Base-by-base conservation (phyloP, 1,140 invertebrate species). In the Micrasema longulum region DNA sequence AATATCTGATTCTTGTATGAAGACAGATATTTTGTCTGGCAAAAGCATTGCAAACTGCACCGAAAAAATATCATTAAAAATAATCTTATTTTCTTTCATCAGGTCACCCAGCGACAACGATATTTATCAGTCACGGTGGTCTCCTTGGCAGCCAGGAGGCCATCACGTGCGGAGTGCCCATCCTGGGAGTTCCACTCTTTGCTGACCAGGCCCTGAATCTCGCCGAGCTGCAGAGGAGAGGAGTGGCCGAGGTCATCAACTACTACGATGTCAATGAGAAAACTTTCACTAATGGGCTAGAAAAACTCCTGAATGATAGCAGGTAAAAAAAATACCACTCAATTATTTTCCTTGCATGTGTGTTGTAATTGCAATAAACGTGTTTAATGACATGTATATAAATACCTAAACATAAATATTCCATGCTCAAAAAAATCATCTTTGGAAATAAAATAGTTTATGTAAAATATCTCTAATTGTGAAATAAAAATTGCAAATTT, bases 41-140 rank as follows among this genome's bases (percentile, higher is more conserved):
- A n/a, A n/a, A n/a, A n/a, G n/a, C n/a, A n/a, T n/a, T n/a, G n/a
- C n/a, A n/a, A n/a, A n/a, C n/a, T n/a, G n/a, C n/a, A n/a, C n/a
- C n/a, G n/a, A n/a, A n/a, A n/a, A n/a, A n/a, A n/a, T n/a, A n/a
- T n/a, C n/a, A n/a, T n/a, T n/a, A n/a, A n/a, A n/a, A n/a, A n/a
- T n/a, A n/a, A n/a, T n/a, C n/a, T n/a, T 31, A 31, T 31, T 31
- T 4, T 1, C n/a, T 22, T 26, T 52, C 3, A 55, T n/a, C 79
- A 79, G 87, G 81, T 79, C 88, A 90, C 76, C 79, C 79, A 16
- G 83, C 84, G 69, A 80, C 83, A 2, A 82, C 82, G 68, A 14
- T 86, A 41, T 90, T 90, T 75, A 85, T 90, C 71, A 87, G 86
- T 16, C 89, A 90, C 74, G 88, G 88, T 31, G 89, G 89, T 9